Evolutionary conservation across 1,140 invertebrate species (phyloP), one percentile per base, ranked within the genome.

Genomic region (Helicoverpa armigera): DNA sequence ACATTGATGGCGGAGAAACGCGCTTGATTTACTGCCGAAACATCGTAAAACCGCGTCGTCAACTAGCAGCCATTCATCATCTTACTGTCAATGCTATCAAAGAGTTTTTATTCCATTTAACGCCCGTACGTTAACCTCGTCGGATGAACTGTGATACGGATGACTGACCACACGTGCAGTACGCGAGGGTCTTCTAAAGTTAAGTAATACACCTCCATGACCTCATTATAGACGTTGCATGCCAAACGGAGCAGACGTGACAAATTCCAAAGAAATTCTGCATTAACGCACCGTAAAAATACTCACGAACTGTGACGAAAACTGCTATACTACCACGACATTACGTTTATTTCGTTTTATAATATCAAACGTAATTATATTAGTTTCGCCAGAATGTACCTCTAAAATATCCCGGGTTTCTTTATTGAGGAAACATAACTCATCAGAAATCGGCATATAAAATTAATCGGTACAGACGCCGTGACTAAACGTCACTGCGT

Each of bases 81-180:
- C 48, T 65, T 65, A 82, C 87, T 89, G 88, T 91, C 92, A 91
- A 85, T 86, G 85, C 86, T 92, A 92, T 94, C 91, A 83, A 78
- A 88, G 75, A 76, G 88, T 92, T 92, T 92, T 91, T 90, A 88
- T 90, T 82, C 87, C 88, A 89, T 90, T 89, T 86, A 65, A 81
- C 83, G 80, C 82, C 48, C 79, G 90, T 89, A 72, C 89, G 81
- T 92, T 92, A 88, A 93, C 91, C 89, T 92, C 76, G 51, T 90
- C 18, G 48, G 67, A 75, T 80, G 56, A 79, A 70, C 48, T 81
- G 35, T 50, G 61, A 35, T 51, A 83, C 74, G 73, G 63, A 72
- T 78, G 69, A 76, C 23, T 76, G 82, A 69, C 69, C 82, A 78
- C 75, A 60, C 51, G 53, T 56, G 31, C 61, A 48, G 14, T 69